Evolutionary conservation across 2,797 vertebrate genomes (phyloP).

Genomic region (Rousettus madagascariensis): DNA sequence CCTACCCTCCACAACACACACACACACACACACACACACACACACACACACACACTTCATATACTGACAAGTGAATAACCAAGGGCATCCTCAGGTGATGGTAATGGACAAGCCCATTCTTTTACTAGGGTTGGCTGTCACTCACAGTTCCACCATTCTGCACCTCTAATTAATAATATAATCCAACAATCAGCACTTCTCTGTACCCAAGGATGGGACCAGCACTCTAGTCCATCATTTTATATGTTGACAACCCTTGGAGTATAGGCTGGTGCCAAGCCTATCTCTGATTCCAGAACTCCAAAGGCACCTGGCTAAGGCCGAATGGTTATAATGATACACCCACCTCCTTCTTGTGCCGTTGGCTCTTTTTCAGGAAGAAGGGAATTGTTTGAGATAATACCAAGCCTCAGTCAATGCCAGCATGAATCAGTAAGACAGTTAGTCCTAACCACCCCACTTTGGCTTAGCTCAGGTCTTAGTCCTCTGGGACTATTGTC

Average conservation of each 20-base stretch:
- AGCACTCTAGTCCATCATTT: not conserved
- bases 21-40: not conserved
- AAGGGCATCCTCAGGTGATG: not conserved
- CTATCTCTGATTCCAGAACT: slow-evolving; percentile 10
- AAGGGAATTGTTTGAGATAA: not conserved
- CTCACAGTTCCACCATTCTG: not conserved
- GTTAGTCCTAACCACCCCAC: not conserved
- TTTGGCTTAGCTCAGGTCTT: not conserved
- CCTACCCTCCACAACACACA: not conserved
- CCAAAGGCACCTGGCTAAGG: not conserved
- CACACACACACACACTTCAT: not conserved
- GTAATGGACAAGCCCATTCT: not conserved
- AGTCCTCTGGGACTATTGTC: not conserved
- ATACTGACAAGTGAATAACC: not conserved
- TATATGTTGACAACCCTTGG: not conserved
- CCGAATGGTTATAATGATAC: not conserved
- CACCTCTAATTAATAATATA: not conserved
- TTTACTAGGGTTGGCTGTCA: not conserved
- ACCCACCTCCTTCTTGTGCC: not conserved
- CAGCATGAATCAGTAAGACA: not conserved
- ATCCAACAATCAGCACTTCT: not conserved
- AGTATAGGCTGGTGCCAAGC: not conserved
- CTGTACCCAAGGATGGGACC: not conserved
- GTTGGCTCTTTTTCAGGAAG: not conserved
- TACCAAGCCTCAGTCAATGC: not conserved